Base-by-base conservation (phyloP, 2,888 invertebrate genomes). In the Strigamia crassipes region DNA sequence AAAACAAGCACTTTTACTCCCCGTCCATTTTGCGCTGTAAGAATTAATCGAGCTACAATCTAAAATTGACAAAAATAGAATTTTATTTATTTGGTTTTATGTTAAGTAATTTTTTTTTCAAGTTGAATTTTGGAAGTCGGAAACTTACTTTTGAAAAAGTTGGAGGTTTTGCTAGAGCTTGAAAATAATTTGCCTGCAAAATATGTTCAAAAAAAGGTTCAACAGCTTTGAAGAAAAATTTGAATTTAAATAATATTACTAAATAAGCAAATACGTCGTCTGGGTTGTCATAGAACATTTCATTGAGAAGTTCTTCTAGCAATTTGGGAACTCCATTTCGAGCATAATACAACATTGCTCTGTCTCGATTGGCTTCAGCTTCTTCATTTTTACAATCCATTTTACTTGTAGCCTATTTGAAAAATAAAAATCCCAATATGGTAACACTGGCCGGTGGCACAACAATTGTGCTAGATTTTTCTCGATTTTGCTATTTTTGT, bases 201-300 rank as follows among this genome's bases (percentile, higher is more conserved):
- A 18, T n/a, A n/a, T n/a, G n/a, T n/a, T n/a, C n/a, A 18, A 18
- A n/a, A 38, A 6, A 0, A 56, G 18, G 56, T 56, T 56, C 6
- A 10, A 56, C 8, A 12, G 10, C 8, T 77, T 27, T 23, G 0
- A 31, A 1, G 23, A 15, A 23, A n/a, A 38, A 9, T 34, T 34
- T 77, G 3, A 27, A 27, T 27, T 27, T 2, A 27, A 77, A 27
- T 23, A 9, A 27, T 34, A 21, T 0, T 41, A 79, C 79, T n/a
- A 79, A 18, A 42, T 79, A 79, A 15, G 41, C 42, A 34, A 27
- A 79, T 23, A 79, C 5, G 42, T 79, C 79, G 79, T 38, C 79
- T 12, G 79, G 79, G 15, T 79, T 79, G 23, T 79, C 79, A 42
- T 79, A 79, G 10, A 41, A 79, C 79, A 79, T 79, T 41, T 23